Evolutionary conservation across 2,888 invertebrate genomes (phyloP).

Genomic region (Ditula angustiorana): DNA sequence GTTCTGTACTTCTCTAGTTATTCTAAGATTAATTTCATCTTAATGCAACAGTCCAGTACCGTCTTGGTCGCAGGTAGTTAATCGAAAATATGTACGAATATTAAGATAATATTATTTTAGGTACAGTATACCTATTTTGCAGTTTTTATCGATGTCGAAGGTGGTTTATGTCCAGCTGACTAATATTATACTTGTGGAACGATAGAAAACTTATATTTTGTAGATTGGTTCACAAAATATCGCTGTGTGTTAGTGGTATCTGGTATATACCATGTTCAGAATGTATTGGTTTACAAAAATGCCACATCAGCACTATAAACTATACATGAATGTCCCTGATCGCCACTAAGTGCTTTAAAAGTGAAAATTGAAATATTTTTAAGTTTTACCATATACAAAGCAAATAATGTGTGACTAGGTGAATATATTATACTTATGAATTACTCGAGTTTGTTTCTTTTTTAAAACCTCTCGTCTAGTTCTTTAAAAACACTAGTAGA

Average conservation of each 20-base stretch:
- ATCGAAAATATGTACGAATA: no score
- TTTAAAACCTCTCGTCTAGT: neutral
- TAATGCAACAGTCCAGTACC: no score
- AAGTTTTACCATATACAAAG: slow-evolving; percentile 37
- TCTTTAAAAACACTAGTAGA: neutral
- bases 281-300: neutral
- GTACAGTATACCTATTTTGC: no score
- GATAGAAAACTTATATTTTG: neutral
- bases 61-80: no score
- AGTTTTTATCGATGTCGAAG: no score
- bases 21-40: neutral
- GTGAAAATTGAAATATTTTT: slow-evolving; percentile 26
- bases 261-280: neutral
- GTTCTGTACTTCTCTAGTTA: neutral
- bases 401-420: slow-evolving; percentile 21
- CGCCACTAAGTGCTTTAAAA: slow-evolving; percentile 33
- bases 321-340: neutral
- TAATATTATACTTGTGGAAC: no score
- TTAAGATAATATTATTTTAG: no score
- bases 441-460: slow-evolving; percentile 7
- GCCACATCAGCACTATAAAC: neutral
- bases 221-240: neutral
- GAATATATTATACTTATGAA: slow-evolving; percentile 34
- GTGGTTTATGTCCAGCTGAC: no score
- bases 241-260: neutral